These are phyloP conservation scores for Dastarcus helophoroides DNA, from an alignment of 2,888 invertebrate genomes.

Conservation along the genomic window DNA sequence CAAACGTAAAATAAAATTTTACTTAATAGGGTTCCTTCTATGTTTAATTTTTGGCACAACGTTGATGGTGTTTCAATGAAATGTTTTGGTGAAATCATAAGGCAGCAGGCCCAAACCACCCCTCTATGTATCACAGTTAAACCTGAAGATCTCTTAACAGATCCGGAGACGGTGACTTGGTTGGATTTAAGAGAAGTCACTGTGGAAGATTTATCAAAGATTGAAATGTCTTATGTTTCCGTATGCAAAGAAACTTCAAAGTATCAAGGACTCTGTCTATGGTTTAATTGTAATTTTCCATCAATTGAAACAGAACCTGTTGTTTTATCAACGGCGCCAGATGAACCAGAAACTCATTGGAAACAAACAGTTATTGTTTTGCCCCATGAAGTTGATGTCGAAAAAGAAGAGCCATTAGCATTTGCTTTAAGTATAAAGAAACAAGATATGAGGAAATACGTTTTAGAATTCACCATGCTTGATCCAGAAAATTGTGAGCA, in stretches of 20 bases:
- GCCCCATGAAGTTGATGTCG: slow-evolving; percentile 50
- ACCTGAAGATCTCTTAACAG: slow-evolving; percentile 49
- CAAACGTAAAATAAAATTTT: background rate
- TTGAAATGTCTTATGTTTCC: slow-evolving; percentile 50
- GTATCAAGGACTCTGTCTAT: slow-evolving; percentile 65
- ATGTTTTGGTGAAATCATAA: slow-evolving; percentile 48
- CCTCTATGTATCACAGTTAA: slow-evolving; percentile 53
- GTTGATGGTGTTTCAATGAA: slow-evolving; percentile 73
- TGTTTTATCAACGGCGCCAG: slow-evolving; percentile 47
- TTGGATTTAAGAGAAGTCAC: slow-evolving; percentile 55
- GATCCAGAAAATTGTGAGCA: slow-evolving; percentile 60
- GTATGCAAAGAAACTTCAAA: slow-evolving; percentile 47
- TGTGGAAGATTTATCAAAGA: slow-evolving; percentile 46
- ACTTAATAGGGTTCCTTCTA: slow-evolving; percentile 47
- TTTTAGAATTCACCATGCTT: slow-evolving; percentile 55
- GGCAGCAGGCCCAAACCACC: slow-evolving; percentile 48
- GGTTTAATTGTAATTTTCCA: slow-evolving; percentile 72
- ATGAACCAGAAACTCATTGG: slow-evolving; percentile 53
- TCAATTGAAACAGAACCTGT: slow-evolving; percentile 32
- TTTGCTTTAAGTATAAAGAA: slow-evolving; percentile 53
- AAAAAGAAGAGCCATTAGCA: slow-evolving; percentile 52
- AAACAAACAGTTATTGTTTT: slow-evolving; percentile 66
- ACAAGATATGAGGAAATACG: slow-evolving; percentile 47
- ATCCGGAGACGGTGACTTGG: slow-evolving; percentile 53
- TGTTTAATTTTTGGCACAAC: slow-evolving; percentile 64